Evolutionary conservation across 2,888 invertebrate genomes (phyloP), one percentile per base, ranked within the genome.

Genomic region (Leptinotarsa rubiginosa): DNA sequence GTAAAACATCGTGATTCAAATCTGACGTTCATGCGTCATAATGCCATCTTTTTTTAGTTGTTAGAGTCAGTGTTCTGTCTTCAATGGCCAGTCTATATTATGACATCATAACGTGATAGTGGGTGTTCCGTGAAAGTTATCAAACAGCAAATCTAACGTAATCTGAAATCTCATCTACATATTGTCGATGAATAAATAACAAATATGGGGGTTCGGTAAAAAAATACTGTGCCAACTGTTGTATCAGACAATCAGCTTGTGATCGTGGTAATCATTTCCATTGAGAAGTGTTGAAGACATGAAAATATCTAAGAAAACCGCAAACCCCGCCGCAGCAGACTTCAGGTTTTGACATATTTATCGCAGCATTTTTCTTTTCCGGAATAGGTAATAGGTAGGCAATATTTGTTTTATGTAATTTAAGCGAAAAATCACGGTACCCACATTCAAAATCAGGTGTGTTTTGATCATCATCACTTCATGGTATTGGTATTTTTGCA

Each of bases 231-330:
- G 41, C 20, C 4, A 56, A 12, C 5, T 2, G 20, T 56, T 62
- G 2, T 10, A 15, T 13, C 18, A 59, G 20, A 62, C 16, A 41
- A 62, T 62, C 62, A 62, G 31, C n/a, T 25, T 41, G 62, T 76
- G 76, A 65, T 76, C 76, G 75, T 77, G 78, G 76, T 80, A 77
- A 74, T 25, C 74, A 54, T 59, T 25, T 69, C 64, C 62, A 47
- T 71, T 41, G 62, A 62, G 31, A 62, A 62, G 25, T 62, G 62
- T 10, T n/a, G n/a, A 16, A 62, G 62, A 31, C n/a, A 62, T 62
- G 62, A 31, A 18, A 62, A 62, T 62, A 18, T 41, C 41, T 16
- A 62, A 13, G 41, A 41, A 2, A 10, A 25, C 62, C 41, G 41
- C 62, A 31, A 62, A 56, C 56, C 13, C 62, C 25, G 22, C 22